Base-by-base conservation (phyloP, 2,113 vertebrate genomes). In the Takifugu flavidus region DNA sequence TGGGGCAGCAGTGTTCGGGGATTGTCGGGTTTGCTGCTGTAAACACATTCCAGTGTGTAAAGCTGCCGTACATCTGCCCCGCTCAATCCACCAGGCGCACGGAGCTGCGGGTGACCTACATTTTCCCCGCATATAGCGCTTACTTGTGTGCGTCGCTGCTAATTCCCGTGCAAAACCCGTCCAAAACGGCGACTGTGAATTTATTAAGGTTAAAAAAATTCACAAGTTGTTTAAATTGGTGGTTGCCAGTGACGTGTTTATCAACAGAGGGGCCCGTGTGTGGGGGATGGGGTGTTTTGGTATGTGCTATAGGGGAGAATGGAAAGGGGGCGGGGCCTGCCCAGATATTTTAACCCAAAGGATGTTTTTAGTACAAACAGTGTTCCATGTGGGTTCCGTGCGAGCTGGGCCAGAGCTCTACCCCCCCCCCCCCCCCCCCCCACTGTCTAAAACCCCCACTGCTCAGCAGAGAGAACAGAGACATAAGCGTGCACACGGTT, bases 251-350 rank as follows among this genome's bases (percentile, higher is more conserved):
- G 34, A 39, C 34, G 13, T 86, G 78, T 87, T 85, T 83, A 83
- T 88, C 88, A 89, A 90, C 88, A 90, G 82, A 68, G 56, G 13
- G 59, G 77, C 27, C 72, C 34, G 25, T 20, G 11, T 34, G 69
- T 65, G 80, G 78, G 79, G 74, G 70, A 66, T 70, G 75, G 78
- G 75, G 15, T 59, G 61, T 65, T 71, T 56, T 82, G 69, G 11
- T 74, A 53, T 25, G 61, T 15, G 26, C 52, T 79, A 57, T 67
- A 73, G 67, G 59, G 15, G 56, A 34, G 75, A 63, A 77, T 56
- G 75, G 65, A 42, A 4, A 5, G 14, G 45, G 45, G 45, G 45
- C 13, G 45, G 45, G 45, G 4, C 45, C 14, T 6, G 2, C 15
- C 13, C 0, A n/a, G 45, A 10, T 39, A 10, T 39, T 39, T 39